Base-by-base conservation (phyloP, 2,113 vertebrate genomes). In the Pagrus major region DNA sequence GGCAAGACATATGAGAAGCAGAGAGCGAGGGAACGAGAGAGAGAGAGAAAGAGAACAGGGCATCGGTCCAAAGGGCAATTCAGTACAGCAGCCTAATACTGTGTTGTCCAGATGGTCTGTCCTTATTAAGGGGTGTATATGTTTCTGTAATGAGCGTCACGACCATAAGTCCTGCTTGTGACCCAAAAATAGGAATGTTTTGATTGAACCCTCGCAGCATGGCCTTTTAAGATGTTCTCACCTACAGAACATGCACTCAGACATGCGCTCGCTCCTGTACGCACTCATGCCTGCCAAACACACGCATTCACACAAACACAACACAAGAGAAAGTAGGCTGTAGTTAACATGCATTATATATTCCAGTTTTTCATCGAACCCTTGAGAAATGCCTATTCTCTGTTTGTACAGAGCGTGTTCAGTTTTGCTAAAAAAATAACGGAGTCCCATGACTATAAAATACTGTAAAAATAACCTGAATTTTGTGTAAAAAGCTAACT, bases 61-160 rank as follows among this genome's bases (percentile, higher is more conserved):
- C 83, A 81, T 69, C 68, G 16, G 69, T 86, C 86, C 89, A 91
- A 87, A 89, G 84, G 83, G 78, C 81, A 88, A 44, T 59, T 88
- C 81, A 79, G 88, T 73, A 78, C 81, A 85, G 84, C 82, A 78
- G 78, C 65, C 82, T 74, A 44, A 81, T 74, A 84, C 65, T 68
- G 86, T 74, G 82, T 73, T 81, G 82, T 87, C 91, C 91, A 91
- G 90, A 91, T 91, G 91, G 83, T 82, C 84, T 59, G 58, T 66
- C 73, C 87, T 93, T 91, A 89, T 91, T 91, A 89, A 81, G 76
- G 86, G 35, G 8, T 63, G 29, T 91, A 81, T 88, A 86, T 78
- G 81, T 89, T 84, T 89, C 78, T 76, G 82, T 88, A 87, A 87
- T 81, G 63, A 86, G 80, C 54, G 18, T 75, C 72, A 82, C 5